These are phyloP conservation scores for Piaya cayana DNA, from an alignment of 2,113 vertebrate genomes.

Conservation along the genomic window DNA sequence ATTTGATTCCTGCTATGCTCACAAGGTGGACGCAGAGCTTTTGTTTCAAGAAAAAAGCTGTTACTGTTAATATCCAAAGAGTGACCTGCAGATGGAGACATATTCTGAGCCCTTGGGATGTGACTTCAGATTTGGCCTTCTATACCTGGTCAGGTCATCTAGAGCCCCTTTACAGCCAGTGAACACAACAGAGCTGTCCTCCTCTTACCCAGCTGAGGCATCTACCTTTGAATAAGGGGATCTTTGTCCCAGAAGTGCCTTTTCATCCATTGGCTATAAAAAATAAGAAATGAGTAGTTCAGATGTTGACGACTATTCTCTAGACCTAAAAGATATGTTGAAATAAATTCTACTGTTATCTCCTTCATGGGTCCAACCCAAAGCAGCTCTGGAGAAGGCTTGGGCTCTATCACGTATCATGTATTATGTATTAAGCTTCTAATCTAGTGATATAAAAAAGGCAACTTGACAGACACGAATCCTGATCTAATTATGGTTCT, in stretches of 20 bases:
- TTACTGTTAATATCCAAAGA: fast-evolving
- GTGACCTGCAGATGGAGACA: background rate
- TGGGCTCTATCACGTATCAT: slow-evolving; percentile 6
- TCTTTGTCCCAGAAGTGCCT: background rate
- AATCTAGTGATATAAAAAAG: slow-evolving; percentile 50
- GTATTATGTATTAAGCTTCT: slow-evolving; percentile 49
- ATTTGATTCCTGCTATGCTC: background rate
- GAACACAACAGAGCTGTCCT: background rate
- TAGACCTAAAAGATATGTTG: background rate
- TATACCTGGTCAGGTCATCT: background rate
- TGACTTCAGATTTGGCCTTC: background rate
- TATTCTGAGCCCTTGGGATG: background rate
- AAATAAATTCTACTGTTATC: background rate
- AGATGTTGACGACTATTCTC: background rate
- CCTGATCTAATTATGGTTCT: slow-evolving; percentile 60
- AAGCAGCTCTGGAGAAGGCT: slow-evolving; percentile 29
- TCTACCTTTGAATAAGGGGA: background rate
- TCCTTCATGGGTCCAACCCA: background rate
- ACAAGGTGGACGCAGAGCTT: background rate
- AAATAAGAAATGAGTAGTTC: background rate
- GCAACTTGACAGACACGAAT: slow-evolving; percentile 51
- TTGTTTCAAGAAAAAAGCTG: background rate
- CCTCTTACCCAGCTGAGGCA: background rate
- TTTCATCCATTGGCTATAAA: background rate
- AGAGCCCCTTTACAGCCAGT: background rate